Percentiles rank a stretch among this genome's conserved stretches.
These are phyloP conservation scores for Falco concolor DNA, from an alignment of 2,797 vertebrate species.

Conservation along the genomic window DNA sequence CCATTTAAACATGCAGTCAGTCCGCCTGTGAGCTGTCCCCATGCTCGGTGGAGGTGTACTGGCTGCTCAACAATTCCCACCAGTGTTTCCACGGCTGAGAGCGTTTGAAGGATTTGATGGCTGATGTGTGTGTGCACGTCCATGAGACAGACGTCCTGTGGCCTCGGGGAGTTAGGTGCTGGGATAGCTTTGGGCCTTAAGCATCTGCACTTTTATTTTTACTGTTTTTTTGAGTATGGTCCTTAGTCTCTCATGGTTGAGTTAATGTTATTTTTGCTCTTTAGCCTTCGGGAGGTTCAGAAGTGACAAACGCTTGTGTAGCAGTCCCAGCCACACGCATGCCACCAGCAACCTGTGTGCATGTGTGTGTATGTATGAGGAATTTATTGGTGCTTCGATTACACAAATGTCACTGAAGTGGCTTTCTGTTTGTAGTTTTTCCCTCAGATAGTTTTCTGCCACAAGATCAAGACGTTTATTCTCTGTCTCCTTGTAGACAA, in stretches of 20 bases:
- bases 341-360: neutral
- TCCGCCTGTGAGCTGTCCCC: rapidly evolving
- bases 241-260: neutral
- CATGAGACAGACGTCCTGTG: rapidly evolving
- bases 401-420: neutral
- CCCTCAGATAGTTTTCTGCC: neutral
- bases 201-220: neutral
- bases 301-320: neutral
- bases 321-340: neutral
- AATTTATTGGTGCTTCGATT: neutral
- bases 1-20: rapidly evolving
- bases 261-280: neutral
- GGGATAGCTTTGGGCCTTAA: neutral
- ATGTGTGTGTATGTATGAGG: neutral
- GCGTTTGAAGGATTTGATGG: neutral
- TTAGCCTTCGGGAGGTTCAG: neutral
- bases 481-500: neutral
- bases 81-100: rapidly evolving
- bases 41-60: neutral
- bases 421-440: neutral
- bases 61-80: neutral
- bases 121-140: rapidly evolving
- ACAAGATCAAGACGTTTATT: neutral
- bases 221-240: neutral
- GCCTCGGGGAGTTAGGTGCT: neutral